Percentiles rank a stretch among this genome's conserved stretches.
These are phyloP conservation scores for Esperia sulphurella DNA, from an alignment of 2,888 invertebrate species.

Conservation along the genomic window DNA sequence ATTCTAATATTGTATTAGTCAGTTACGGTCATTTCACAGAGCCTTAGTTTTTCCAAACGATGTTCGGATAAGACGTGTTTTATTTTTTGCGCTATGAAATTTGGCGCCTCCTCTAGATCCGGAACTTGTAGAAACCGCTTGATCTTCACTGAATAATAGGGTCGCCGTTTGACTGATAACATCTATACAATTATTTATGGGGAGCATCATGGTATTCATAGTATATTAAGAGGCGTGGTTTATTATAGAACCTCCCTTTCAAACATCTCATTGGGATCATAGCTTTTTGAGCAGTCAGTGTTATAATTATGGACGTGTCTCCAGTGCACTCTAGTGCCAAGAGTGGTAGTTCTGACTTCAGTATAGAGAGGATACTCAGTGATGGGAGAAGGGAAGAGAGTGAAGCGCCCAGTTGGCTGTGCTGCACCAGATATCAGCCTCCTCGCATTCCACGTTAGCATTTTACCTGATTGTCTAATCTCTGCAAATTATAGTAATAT, in stretches of 20 bases:
- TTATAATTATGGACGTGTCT: conserved; percentile 55
- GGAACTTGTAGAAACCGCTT: too few relatives aligned
- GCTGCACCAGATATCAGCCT: conserved; percentile 85
- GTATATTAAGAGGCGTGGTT: conserved; percentile 37
- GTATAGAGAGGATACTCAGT: conserved; percentile 81
- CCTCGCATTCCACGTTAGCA: conserved; percentile 84
- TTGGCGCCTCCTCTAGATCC: too few relatives aligned
- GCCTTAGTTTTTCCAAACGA: too few relatives aligned
- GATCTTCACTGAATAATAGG: too few relatives aligned
- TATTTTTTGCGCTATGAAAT: conserved; percentile 11
- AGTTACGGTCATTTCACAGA: too few relatives aligned
- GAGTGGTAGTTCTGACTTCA: conserved; percentile 73
- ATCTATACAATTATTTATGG: conserved; percentile 32
- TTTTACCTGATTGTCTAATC: neutral
- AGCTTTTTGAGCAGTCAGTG: conserved; percentile 15
- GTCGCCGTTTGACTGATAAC: conserved; percentile 33
- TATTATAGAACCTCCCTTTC: conserved; percentile 26
- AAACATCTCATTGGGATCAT: conserved; percentile 11
- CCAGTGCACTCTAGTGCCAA: conserved; percentile 50
- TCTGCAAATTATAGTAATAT: too few relatives aligned
- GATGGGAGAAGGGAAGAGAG: conserved; percentile 46
- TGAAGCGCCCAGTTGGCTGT: conserved; percentile 79
- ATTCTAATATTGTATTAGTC: too few relatives aligned
- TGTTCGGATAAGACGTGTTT: too few relatives aligned
- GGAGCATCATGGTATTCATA: conserved; percentile 12